Evolutionary conservation across 2,113 vertebrate species (phyloP), one percentile per base, ranked within the genome.

Genomic region (Acrocephalus kingi): DNA sequence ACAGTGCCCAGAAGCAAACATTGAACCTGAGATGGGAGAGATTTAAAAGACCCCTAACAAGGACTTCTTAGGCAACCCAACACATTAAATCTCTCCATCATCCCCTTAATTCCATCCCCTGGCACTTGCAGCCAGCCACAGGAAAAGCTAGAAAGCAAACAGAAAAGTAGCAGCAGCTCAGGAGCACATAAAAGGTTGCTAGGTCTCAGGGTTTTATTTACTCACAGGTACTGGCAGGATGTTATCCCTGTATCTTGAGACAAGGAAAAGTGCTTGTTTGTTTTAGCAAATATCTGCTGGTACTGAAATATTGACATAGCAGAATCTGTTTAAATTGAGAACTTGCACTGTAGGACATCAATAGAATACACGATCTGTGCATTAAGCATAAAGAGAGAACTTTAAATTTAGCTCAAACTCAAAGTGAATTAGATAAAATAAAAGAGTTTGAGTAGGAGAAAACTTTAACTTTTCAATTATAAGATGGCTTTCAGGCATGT

Each of bases 241-340:
- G n/a, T 91, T 84, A 76, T 46, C 37, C 58, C 62, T 2, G 0
- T 49, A 51, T 68, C 54, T 64, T 68, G 62, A 90, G 61, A n/a
- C 39, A 91, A 72, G 81, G 46, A 77, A 68, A 84, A 71, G 39
- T 78, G 81, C 75, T 74, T 83, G 79, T 93, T 90, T 93, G 71
- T 95, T 82, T 95, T 74, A 90, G 77, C 92, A 97, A 92, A 89
- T 62, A 91, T 76, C 73, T 92, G 27, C 20, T 87, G 78, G 52
- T 69, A 85, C 71, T 39, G 83, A 86, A 84, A 89, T 90, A 91
- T 77, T 97, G 95, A 96, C 84, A 85, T 9, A 61, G 84, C 33
- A 62, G 95, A 93, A 94, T 84, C 62, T 68, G 88, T 78, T 95
- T 97, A 97, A 94, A 92, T 93, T 83, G 78, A 93, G 66, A 88